phyloP scores from a whole-genome alignment of 2,888 invertebrate genomes.

The Hypomecis punctinalis region DNA sequence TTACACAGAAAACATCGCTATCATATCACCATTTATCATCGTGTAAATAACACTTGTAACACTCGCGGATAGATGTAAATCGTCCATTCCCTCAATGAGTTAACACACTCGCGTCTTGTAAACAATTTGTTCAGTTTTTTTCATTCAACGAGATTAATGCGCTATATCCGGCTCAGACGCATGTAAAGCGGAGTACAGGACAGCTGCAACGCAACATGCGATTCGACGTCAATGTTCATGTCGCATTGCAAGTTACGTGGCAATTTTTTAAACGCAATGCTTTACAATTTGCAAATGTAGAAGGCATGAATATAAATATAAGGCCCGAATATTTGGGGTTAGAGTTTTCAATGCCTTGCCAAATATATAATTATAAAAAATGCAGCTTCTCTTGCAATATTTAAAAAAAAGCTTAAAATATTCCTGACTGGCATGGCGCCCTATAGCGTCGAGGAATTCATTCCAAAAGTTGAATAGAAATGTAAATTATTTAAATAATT shows the following conservation, averaged over 20 bases:
- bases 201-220: not conserved
- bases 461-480: too few relatives aligned
- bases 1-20: not conserved
- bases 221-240: not conserved
- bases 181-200: conserved; percentile 10
- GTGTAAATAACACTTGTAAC: conserved; percentile 15
- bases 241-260: not conserved
- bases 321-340: too few relatives aligned
- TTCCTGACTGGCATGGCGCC: too few relatives aligned
- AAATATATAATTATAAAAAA: too few relatives aligned
- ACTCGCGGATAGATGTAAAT: conserved; percentile 17
- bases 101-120: conserved; percentile 14
- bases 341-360: too few relatives aligned
- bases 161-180: conserved; percentile 16
- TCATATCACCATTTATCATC: conserved; percentile 11
- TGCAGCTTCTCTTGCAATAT: too few relatives aligned
- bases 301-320: too few relatives aligned
- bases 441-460: too few relatives aligned
- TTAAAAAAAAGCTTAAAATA: too few relatives aligned
- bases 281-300: too few relatives aligned
- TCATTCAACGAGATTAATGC: conserved; percentile 24
- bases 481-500: too few relatives aligned
- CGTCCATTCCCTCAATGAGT: conserved; percentile 18
- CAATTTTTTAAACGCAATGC: too few relatives aligned
- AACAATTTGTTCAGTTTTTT: conserved; percentile 22